These are phyloP conservation scores for Caenorhabditis remanei DNA, from an alignment of 1,140 invertebrate species.

Conservation along the genomic window DNA sequence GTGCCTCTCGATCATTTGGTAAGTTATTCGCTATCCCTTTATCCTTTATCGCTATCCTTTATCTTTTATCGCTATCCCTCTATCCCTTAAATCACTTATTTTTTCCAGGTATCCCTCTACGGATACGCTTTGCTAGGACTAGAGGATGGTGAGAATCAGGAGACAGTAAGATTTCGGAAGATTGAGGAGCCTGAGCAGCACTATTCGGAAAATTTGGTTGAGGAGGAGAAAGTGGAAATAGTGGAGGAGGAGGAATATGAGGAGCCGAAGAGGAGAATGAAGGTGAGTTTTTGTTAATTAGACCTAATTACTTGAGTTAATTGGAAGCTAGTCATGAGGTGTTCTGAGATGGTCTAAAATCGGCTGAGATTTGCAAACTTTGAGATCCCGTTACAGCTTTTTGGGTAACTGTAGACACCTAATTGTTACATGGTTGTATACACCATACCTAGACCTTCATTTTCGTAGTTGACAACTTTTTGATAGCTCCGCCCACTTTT, in stretches of 20 bases:
- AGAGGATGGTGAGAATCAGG: background rate
- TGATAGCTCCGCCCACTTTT: no score
- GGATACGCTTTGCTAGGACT: conserved; percentile 12
- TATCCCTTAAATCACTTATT: background rate
- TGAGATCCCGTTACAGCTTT: no score
- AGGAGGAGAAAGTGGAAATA: no score
- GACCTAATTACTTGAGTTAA: no score
- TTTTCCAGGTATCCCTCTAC: conserved; percentile 37
- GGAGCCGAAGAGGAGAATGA: conserved; percentile 12
- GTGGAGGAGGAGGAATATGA: conserved; percentile 5
- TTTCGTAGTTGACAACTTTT: no score
- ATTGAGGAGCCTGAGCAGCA: background rate
- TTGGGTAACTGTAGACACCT: no score
- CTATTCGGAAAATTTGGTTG: background rate
- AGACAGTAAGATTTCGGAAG: conserved; percentile 14
- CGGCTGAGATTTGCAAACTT: no score
- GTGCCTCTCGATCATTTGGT: conserved; percentile 29
- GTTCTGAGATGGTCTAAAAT: no score
- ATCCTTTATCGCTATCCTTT: background rate
- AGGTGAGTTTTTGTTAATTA: background rate
- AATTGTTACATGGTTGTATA: no score
- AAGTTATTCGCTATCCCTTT: background rate
- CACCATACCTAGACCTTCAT: no score
- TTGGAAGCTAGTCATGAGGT: no score
- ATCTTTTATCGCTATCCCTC: background rate